phyloP scores from a whole-genome alignment of 2,888 invertebrate genomes.

The Pheosia tremula region DNA sequence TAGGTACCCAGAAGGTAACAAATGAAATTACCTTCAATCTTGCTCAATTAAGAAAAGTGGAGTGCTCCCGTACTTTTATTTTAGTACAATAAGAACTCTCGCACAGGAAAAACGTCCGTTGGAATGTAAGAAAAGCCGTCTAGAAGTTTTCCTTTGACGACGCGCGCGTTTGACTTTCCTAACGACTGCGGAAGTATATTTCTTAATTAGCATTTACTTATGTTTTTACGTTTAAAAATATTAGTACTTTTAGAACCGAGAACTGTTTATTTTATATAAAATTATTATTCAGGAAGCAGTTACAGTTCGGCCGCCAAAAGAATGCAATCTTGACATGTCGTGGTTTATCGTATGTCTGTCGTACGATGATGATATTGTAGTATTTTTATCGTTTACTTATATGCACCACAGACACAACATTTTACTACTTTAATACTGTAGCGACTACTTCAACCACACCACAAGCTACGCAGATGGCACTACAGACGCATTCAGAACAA shows the following conservation, averaged over 20 bases:
- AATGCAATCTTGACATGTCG: no score
- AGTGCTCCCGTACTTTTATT: constrained; percentile 22
- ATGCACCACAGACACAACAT: no score
- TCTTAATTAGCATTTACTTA: background rate
- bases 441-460: no score
- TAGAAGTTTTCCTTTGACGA: background rate
- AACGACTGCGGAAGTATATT: background rate
- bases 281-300: background rate
- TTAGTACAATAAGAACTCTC: constrained; percentile 7
- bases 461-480: no score
- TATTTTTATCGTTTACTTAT: no score
- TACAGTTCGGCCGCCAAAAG: no score
- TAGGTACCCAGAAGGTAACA: constrained; percentile 7
- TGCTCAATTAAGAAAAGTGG: constrained; percentile 28
- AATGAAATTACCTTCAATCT: constrained; percentile 27
- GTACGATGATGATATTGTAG: no score
- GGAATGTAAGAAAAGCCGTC: constrained; percentile 6
- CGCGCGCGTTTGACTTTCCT: background rate
- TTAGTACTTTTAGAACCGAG: background rate
- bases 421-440: no score
- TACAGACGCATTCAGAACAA: no score
- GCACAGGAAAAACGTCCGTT: constrained; percentile 14
- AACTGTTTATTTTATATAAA: no score
- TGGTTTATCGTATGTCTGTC: no score
- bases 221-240: background rate